Evolutionary conservation across 2,797 vertebrate species (phyloP).

Genomic region (Sebastes hubbsi): DNA sequence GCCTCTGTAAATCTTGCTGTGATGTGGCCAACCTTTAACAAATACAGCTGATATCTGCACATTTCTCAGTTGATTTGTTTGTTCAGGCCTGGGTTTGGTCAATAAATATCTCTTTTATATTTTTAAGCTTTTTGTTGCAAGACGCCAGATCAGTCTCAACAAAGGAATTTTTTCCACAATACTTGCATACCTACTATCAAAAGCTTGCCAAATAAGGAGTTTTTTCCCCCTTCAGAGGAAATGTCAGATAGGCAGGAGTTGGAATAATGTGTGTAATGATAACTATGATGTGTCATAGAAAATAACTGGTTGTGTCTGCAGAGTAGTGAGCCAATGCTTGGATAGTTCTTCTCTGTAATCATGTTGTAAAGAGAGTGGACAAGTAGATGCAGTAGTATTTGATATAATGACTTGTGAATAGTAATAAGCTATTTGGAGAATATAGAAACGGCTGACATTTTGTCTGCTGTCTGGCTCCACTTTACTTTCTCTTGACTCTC

Average conservation of each 20-base stretch:
- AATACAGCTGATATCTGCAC: neutral
- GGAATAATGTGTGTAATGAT: neutral
- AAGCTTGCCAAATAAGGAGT: neutral
- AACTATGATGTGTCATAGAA: neutral
- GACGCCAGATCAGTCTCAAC: neutral
- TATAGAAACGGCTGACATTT: neutral
- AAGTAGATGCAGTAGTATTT: neutral
- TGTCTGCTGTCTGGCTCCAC: neutral
- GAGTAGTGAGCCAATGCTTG: neutral
- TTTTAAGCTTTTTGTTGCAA: neutral
- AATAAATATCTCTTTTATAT: neutral
- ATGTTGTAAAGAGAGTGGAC: neutral
- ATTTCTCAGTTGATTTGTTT: constrained; percentile 3
- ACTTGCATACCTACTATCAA: neutral
- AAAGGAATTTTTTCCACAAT: constrained; percentile 1
- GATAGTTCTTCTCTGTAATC: neutral
- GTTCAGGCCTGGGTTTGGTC: neutral
- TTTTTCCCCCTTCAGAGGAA: neutral
- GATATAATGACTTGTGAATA: neutral
- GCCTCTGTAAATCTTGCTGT: neutral
- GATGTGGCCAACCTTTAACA: neutral
- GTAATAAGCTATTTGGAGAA: neutral
- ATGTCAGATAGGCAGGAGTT: constrained; percentile 4
- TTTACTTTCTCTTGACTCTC: neutral
- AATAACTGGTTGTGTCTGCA: neutral